phyloP scores from a whole-genome alignment of 2,888 invertebrate genomes.

The Hyppa rectilinea region DNA sequence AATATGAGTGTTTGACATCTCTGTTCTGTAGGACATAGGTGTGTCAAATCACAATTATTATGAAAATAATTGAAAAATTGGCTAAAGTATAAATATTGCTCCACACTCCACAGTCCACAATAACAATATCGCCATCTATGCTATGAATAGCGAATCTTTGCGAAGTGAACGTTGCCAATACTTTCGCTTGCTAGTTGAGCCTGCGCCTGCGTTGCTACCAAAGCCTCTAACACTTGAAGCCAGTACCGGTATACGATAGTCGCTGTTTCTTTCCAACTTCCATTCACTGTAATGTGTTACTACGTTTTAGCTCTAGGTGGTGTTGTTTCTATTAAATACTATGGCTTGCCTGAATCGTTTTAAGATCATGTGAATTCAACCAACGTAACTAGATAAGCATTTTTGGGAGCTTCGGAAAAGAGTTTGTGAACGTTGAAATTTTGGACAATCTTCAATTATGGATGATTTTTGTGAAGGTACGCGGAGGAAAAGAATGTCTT shows the following conservation, averaged over 20 bases:
- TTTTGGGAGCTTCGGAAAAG: not conserved
- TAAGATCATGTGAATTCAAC: not conserved
- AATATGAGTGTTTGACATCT: not conserved
- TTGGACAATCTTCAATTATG: not conserved
- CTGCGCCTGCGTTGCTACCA: conserved; percentile 4
- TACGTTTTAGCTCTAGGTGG: conserved; percentile 53
- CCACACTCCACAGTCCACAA: not conserved
- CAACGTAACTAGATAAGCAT: not conserved
- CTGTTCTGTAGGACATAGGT: too few relatives aligned
- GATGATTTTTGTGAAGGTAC: not conserved
- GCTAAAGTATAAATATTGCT: not conserved
- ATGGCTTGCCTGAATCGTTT: not conserved
- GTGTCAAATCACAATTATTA: not conserved
- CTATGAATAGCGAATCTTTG: conserved; percentile 21
- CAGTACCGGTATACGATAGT: not conserved
- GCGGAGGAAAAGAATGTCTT: not conserved
- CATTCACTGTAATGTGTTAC: conserved; percentile 15
- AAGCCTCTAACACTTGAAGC: conserved; percentile 3
- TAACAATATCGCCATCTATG: conserved; percentile 59
- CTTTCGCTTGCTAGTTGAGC: conserved; percentile 37
- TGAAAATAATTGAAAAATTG: not conserved
- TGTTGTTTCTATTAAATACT: conserved; percentile 37
- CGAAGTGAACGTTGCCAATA: conserved; percentile 37
- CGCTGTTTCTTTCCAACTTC: conserved; percentile 14
- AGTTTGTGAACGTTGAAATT: not conserved